Base-by-base conservation (phyloP, 2,797 vertebrate genomes). In the Crocodylus rhombifer region DNA sequence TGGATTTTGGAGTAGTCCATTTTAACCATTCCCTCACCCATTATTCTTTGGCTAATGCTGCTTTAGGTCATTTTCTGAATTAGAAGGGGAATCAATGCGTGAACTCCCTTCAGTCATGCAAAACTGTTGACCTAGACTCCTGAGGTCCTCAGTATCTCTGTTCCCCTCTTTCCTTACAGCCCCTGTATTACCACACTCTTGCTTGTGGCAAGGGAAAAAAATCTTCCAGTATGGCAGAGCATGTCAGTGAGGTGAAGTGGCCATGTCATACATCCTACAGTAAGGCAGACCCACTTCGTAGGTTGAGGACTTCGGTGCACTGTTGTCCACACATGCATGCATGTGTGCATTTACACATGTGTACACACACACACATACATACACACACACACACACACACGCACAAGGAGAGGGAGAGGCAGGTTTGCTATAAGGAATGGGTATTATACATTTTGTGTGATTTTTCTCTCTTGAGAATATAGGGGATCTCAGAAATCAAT, bases 211-310 rank as follows among this genome's bases (percentile, higher is more conserved):
- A 16, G 6, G 13, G 2, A 6, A 16, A 5, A 42, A 42, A 57
- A 9, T 3, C n/a, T 14, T 7, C 17, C 61, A 11, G 71, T 0
- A 1, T 26, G 6, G 60, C 17, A 51, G 0, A 0, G 58, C 36
- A 69, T 61, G 28, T 25, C 33, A 63, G 20, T 2, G 28, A 7
- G 51, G 14, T 42, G 5, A 56, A 33, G 17, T 0, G 1, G 28
- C 9, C 60, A 67, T 69, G 36, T 21, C 20, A 33, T 67, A 10
- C 33, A 10, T 30, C 16, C 16, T 33, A 3, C 64, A 67, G 64
- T 67, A 17, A 58, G 63, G 60, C 16, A 42, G 12, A 26, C 42
- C 21, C 4, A 51, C 18, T 42, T 17, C 57, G 4, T 20, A 26
- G n/a, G n/a, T 26, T 26, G 21, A 63, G 51, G 28, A 14, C 14